phyloP scores from a whole-genome alignment of 2,797 vertebrate genomes.

The Etheostoma perlongum region DNA sequence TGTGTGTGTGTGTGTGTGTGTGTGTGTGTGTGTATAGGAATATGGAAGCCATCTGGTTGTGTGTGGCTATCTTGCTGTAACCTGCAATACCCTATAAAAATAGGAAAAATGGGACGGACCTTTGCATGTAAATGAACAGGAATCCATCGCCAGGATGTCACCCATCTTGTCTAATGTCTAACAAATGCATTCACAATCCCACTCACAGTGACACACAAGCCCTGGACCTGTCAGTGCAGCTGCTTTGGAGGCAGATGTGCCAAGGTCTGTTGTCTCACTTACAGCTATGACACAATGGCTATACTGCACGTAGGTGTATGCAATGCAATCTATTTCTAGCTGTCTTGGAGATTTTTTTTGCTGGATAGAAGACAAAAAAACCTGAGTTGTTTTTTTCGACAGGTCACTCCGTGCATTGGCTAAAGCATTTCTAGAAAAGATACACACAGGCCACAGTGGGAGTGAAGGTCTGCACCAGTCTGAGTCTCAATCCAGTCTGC shows the following conservation, averaged over 20 bases:
- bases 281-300: slow-evolving; percentile 72
- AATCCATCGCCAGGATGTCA: slow-evolving; percentile 54
- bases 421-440: slow-evolving; percentile 61
- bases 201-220: slow-evolving; percentile 66
- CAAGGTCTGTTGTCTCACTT: slow-evolving; percentile 78
- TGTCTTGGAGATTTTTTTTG: slow-evolving; percentile 59
- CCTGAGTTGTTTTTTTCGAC: slow-evolving; percentile 55
- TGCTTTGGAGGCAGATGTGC: slow-evolving; percentile 69
- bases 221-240: slow-evolving; percentile 73
- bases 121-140: slow-evolving; percentile 65
- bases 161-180: slow-evolving; percentile 68
- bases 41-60: slow-evolving; percentile 31
- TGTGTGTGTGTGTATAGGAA: slow-evolving; percentile 11
- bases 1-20: slow-evolving; percentile 3
- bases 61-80: slow-evolving; percentile 1
- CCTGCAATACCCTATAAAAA: slow-evolving; percentile 35
- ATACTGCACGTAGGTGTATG: slow-evolving; percentile 73
- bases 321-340: slow-evolving; percentile 74
- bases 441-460: slow-evolving; percentile 53
- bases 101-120: slow-evolving; percentile 43
- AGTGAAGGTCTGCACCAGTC: slow-evolving; percentile 64
- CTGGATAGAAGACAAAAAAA: slow-evolving; percentile 28
- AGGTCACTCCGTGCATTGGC: slow-evolving; percentile 55
- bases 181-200: slow-evolving; percentile 79
- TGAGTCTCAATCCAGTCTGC: slow-evolving; percentile 54